Evolutionary conservation across 2,113 vertebrate genomes (phyloP), one percentile per base, ranked within the genome.

Genomic region (Plectropomus leopardus): DNA sequence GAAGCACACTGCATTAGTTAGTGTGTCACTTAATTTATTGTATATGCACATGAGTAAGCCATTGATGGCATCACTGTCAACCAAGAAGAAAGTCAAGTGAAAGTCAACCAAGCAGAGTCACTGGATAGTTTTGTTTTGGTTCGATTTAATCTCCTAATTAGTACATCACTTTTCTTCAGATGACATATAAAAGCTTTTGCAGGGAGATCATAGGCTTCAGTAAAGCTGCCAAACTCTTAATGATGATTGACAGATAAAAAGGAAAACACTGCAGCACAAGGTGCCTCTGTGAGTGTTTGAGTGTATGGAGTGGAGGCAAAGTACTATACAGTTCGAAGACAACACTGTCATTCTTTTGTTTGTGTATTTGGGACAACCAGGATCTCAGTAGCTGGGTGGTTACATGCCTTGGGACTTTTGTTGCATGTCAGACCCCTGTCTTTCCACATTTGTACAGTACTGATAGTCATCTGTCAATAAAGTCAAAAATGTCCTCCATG

Each of bases 241-340:
- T 72, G 55, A 34, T 47, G 57, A 73, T 9, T 15, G 71, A 51
- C 71, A 40, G 57, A 61, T 73, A 7, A 34, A 72, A 48, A 48
- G 26, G 30, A 50, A 50, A 13, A 26, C 69, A 59, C 5, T 24
- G 21, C 42, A 19, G 5, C 1, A 50, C 57, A 36, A 34, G 30
- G 44, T 59, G 69, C 26, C 5, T 60, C 42, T 48, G 44, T 8
- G 26, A 23, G 40, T 32, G n/a, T 30, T 13, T 24, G 15, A 40
- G 8, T 42, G 30, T 24, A 19, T 7, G 3, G 7, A 72, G 28
- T 19, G 21, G 15, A 36, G 44, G 21, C 1, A 0, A 50, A 21
- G 28, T 4, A 15, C 13, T 16, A 8, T 23, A 50, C 26, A 66
- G 26, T n/a, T 4, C 32, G 36, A 40, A 11, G 36, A 40, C 8